Evolutionary conservation across 2,113 vertebrate species (phyloP).

Genomic region (Silurus meridionalis): DNA sequence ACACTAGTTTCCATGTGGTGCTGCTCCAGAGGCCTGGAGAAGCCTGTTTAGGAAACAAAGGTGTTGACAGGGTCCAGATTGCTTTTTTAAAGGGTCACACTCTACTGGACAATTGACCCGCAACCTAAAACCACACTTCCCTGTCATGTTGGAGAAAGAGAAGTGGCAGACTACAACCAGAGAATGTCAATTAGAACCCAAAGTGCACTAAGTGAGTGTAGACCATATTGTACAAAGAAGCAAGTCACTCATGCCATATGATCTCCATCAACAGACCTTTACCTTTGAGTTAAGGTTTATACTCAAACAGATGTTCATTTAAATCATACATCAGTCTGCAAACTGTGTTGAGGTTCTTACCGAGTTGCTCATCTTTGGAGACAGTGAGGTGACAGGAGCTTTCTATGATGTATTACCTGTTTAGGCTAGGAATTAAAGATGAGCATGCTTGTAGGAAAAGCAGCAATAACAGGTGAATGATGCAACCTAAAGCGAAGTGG

Average conservation of each 20-base stretch:
- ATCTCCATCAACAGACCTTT: constrained; percentile 22
- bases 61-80: constrained; percentile 88
- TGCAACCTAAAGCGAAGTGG: neutral
- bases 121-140: constrained; percentile 21
- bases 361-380: neutral
- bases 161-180: constrained; percentile 20
- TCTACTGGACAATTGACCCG: constrained; percentile 47
- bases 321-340: constrained; percentile 27
- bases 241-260: constrained; percentile 18
- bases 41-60: constrained; percentile 82
- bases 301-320: constrained; percentile 35
- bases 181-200: constrained; percentile 19
- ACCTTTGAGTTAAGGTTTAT: constrained; percentile 19
- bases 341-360: constrained; percentile 21
- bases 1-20: constrained; percentile 91
- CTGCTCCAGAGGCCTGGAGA: constrained; percentile 86
- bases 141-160: neutral
- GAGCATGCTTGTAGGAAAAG: neutral
- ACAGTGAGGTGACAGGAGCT: neutral
- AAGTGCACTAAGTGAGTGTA: constrained; percentile 6
- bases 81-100: constrained; percentile 61
- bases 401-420: neutral
- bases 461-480: neutral
- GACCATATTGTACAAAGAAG: constrained; percentile 4
- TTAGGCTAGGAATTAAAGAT: neutral